These are phyloP conservation scores for Limanda limanda DNA, from an alignment of 2,113 vertebrate genomes.

Conservation along the genomic window DNA sequence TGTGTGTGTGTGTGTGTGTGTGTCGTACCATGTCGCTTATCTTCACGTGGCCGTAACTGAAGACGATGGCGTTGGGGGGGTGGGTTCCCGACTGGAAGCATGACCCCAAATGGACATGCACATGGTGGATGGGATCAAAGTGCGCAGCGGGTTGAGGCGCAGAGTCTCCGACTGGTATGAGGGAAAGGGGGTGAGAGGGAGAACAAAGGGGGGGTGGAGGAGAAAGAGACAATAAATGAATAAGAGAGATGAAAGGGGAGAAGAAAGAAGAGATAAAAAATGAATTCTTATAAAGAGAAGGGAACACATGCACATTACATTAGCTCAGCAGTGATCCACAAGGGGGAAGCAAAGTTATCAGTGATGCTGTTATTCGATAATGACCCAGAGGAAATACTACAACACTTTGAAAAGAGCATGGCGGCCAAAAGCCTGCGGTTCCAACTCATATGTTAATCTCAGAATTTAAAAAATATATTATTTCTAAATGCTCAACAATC, in stretches of 20 bases:
- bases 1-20: neutral
- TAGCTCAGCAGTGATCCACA: neutral
- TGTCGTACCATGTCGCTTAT: slow-evolving; percentile 95
- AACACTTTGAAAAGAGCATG: too few species aligned
- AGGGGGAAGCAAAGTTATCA: neutral
- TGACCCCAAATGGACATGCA: slow-evolving; percentile 98
- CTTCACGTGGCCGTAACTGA: slow-evolving; percentile 96
- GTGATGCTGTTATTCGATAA: neutral
- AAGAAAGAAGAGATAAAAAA: neutral
- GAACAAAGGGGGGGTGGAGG: neutral
- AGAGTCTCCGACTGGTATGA: slow-evolving; percentile 91
- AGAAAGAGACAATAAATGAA: neutral
- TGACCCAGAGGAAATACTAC: neutral
- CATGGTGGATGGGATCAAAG: slow-evolving; percentile 97
- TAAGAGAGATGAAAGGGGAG: too few species aligned
- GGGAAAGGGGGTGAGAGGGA: slow-evolving; percentile 2
- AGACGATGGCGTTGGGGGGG: slow-evolving; percentile 98
- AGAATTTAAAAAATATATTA: too few species aligned
- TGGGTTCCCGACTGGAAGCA: slow-evolving; percentile 98
- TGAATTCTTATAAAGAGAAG: neutral
- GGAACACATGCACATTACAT: neutral
- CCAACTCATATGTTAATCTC: too few species aligned
- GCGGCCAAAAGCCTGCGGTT: too few species aligned
- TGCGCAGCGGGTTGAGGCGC: slow-evolving; percentile 95
- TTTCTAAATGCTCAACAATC: too few species aligned